Percentiles rank a stretch among this genome's conserved stretches.
Evolutionary conservation across 2,888 invertebrate genomes (phyloP).

Genomic region (Hoplodrina blanda): DNA sequence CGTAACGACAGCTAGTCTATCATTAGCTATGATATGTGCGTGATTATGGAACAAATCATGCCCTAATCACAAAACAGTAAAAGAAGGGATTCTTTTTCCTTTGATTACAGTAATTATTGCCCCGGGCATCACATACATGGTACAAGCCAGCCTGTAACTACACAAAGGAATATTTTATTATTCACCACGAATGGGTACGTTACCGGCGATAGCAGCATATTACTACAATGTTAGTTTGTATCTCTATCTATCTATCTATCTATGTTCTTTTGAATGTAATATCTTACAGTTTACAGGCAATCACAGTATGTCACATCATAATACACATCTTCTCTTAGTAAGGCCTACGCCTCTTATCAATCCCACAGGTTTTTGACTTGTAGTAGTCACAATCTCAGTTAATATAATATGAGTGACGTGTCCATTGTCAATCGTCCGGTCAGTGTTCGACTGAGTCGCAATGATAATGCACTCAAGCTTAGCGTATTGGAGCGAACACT

Average conservation of each 20-base stretch:
- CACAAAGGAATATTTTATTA: not conserved
- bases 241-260: too few species aligned
- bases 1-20: not conserved
- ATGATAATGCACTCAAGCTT: slow-evolving; percentile 6
- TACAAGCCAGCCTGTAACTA: not conserved
- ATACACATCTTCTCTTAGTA: too few species aligned
- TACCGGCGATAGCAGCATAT: too few species aligned
- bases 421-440: not conserved
- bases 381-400: too few species aligned
- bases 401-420: too few species aligned
- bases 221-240: too few species aligned
- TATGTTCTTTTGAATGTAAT: too few species aligned
- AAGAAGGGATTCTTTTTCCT: not conserved
- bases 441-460: not conserved
- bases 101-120: not conserved
- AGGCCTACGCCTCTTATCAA: too few species aligned
- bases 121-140: not conserved
- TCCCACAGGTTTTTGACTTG: too few species aligned
- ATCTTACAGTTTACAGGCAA: too few species aligned
- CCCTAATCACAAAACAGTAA: not conserved
- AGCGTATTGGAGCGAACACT: not conserved
- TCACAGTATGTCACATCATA: too few species aligned
- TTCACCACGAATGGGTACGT: not conserved
- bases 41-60: not conserved
- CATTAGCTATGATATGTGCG: not conserved